These are phyloP conservation scores for Epicampocera succincta DNA, from an alignment of 2,888 invertebrate genomes.

Conservation along the genomic window DNA sequence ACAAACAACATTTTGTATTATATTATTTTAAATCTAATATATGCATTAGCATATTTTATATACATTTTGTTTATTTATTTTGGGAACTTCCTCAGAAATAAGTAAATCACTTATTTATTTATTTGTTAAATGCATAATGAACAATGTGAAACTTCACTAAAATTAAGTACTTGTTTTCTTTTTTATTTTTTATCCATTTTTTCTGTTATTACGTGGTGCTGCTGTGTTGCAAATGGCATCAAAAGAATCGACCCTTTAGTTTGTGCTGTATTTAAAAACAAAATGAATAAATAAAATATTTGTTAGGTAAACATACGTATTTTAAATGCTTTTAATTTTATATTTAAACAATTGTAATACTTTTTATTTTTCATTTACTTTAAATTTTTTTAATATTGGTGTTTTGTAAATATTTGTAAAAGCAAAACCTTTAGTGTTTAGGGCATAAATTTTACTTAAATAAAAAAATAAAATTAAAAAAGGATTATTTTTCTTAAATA, in stretches of 20 bases:
- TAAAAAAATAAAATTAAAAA: slow-evolving; percentile 43
- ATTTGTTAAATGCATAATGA: neutral
- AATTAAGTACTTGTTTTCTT: slow-evolving; percentile 6
- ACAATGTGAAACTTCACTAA: neutral
- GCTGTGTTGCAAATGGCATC: slow-evolving; percentile 32
- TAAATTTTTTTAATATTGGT: slow-evolving; percentile 68
- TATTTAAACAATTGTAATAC: slow-evolving; percentile 52
- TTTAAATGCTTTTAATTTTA: slow-evolving; percentile 23
- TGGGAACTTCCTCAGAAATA: no score
- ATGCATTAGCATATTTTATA: neutral
- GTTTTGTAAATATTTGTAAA: slow-evolving; percentile 79
- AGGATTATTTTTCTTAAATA: slow-evolving; percentile 13
- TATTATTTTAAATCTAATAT: neutral
- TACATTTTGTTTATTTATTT: no score
- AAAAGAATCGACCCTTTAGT: slow-evolving; percentile 7
- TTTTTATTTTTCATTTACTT: slow-evolving; percentile 54
- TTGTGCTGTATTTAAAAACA: slow-evolving; percentile 3
- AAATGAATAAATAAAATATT: slow-evolving; percentile 31
- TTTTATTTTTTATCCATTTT: slow-evolving; percentile 6
- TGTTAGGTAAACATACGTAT: slow-evolving; percentile 40
- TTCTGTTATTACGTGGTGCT: neutral
- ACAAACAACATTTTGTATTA: slow-evolving; percentile 1
- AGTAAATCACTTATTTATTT: no score
- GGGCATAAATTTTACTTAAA: slow-evolving; percentile 69
- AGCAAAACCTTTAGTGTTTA: slow-evolving; percentile 72